Percentiles rank a stretch among this genome's conserved stretches.
Evolutionary conservation across 1,140 invertebrate genomes (phyloP).

Genomic region (Onthophagus taurus): DNA sequence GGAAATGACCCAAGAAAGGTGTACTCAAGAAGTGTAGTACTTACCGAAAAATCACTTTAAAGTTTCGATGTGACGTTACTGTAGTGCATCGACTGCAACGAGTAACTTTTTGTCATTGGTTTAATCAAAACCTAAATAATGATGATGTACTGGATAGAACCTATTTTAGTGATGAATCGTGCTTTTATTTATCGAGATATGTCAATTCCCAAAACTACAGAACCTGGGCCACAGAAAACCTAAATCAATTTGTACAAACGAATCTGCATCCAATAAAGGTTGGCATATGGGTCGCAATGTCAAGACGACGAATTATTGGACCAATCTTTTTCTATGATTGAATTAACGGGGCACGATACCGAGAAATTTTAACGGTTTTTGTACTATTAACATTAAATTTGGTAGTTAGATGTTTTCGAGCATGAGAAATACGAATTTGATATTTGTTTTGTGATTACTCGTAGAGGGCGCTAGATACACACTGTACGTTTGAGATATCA

Average conservation of each 20-base stretch:
- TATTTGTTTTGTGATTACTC: no score
- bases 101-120: background rate
- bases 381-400: no score
- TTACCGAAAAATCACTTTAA: no score
- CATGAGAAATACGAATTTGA: no score
- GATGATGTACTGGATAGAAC: background rate
- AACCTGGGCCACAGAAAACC: background rate
- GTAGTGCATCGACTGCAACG: no score
- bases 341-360: background rate
- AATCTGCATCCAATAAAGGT: conserved; percentile 3
- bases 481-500: no score
- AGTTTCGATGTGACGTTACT: no score
- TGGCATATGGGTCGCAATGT: conserved; percentile 3
- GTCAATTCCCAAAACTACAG: background rate
- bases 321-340: background rate
- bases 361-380: no score
- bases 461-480: no score
- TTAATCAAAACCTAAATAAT: conserved; percentile 1
- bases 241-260: background rate
- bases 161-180: conserved; percentile 5
- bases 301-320: conserved; percentile 1
- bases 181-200: conserved; percentile 1
- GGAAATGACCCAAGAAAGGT: no score
- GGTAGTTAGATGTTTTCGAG: no score
- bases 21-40: no score